A percentile compares a stretch with the other conserved stretches of the same genome.
phyloP scores from a whole-genome alignment of 2,888 invertebrate species.

The Parnassius smintheus region DNA sequence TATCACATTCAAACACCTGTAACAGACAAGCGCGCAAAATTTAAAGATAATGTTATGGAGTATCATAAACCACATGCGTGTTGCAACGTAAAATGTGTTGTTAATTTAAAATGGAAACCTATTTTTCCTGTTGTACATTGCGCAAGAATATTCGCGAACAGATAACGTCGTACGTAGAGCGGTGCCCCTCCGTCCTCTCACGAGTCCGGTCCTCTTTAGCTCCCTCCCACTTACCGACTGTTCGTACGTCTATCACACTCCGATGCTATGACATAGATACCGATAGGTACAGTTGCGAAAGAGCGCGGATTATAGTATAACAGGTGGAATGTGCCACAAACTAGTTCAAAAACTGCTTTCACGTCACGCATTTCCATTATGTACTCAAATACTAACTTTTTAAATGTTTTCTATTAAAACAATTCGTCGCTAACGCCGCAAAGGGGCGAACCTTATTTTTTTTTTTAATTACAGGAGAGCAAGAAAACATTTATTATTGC shows the following conservation, averaged over 20 bases:
- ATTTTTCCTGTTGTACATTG: slow-evolving; percentile 71
- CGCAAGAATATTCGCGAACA: slow-evolving; percentile 78
- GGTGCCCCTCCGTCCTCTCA: slow-evolving; percentile 72
- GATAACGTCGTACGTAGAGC: slow-evolving; percentile 67
- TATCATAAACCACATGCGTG: slow-evolving; percentile 29
- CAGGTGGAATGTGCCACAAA: slow-evolving; percentile 78
- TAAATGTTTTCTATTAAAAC: slow-evolving; percentile 12
- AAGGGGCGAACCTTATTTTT: too few species aligned
- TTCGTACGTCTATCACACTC: slow-evolving; percentile 47
- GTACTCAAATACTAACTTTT: slow-evolving; percentile 21
- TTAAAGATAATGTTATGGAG: slow-evolving; percentile 31
- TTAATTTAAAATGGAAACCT: slow-evolving; percentile 54
- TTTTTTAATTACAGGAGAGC: too few species aligned
- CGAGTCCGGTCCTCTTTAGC: slow-evolving; percentile 61
- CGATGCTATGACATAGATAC: slow-evolving; percentile 74
- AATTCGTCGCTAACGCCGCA: neutral
- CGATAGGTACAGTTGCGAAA: slow-evolving; percentile 73
- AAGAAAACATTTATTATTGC: too few species aligned
- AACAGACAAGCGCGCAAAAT: slow-evolving; percentile 32
- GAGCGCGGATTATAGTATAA: slow-evolving; percentile 76
- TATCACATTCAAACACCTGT: slow-evolving; percentile 53
- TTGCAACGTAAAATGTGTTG: slow-evolving; percentile 40
- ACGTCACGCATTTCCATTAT: slow-evolving; percentile 59
- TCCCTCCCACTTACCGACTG: slow-evolving; percentile 45
- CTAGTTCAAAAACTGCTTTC: slow-evolving; percentile 78